Conservation (phyloP, 2,797 vertebrate species). For the Lemur catta region DNA sequence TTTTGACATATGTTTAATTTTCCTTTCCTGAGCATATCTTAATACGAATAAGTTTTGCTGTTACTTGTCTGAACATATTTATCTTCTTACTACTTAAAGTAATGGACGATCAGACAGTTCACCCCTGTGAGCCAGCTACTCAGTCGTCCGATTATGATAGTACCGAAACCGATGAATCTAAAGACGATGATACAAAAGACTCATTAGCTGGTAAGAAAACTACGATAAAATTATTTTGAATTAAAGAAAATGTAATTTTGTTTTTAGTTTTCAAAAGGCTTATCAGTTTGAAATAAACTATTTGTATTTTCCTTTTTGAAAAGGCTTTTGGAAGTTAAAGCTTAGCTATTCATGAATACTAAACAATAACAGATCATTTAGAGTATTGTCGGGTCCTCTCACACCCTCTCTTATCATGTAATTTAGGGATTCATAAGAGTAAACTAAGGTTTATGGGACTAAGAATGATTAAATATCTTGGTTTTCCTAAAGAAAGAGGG, state of each 20-base stretch:
- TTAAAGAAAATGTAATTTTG: background rate
- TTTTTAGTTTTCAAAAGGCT: conserved; percentile 13
- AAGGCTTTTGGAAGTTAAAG: background rate
- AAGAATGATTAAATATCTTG: background rate
- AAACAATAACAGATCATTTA: background rate
- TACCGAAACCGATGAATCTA: conserved; percentile 93
- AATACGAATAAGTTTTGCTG: conserved; percentile 27
- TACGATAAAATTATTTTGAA: background rate
- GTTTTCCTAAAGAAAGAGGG: background rate
- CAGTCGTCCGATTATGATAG: conserved; percentile 87
- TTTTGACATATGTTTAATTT: conserved; percentile 1
- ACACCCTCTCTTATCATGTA: background rate
- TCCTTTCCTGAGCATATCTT: background rate
- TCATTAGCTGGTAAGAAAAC: conserved; percentile 82
- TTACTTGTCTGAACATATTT: conserved; percentile 50
- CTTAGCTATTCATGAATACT: background rate
- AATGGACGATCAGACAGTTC: conserved; percentile 94
- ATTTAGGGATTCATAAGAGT: background rate
- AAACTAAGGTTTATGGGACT: background rate
- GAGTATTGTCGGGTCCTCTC: background rate
- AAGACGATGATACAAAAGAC: conserved; percentile 94
- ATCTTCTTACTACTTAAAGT: conserved; percentile 83
- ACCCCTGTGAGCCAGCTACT: conserved; percentile 89
- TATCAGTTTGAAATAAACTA: background rate
- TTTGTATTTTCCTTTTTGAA: conserved; percentile 18